These are phyloP conservation scores for Delphinapterus leucas DNA, from an alignment of 2,113 vertebrate species.

Conservation along the genomic window DNA sequence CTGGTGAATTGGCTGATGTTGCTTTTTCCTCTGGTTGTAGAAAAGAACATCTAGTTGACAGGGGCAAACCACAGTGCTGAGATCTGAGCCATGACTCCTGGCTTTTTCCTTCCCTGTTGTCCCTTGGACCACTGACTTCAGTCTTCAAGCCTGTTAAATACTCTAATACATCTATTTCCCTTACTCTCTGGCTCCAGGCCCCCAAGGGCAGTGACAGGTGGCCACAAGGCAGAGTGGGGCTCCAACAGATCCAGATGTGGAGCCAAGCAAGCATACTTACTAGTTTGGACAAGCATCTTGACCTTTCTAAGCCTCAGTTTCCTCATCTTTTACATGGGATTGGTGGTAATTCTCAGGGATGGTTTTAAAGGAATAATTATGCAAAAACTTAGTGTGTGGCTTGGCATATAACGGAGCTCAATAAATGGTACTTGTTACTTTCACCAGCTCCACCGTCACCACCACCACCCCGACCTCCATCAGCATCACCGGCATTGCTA, in stretches of 20 bases:
- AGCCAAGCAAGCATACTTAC: background rate
- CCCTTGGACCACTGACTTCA: background rate
- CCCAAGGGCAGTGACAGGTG: background rate
- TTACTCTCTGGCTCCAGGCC: background rate
- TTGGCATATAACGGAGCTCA: background rate
- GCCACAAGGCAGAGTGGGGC: background rate
- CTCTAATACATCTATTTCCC: background rate
- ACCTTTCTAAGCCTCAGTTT: background rate
- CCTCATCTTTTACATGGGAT: background rate
- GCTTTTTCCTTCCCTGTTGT: background rate
- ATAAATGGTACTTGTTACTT: background rate
- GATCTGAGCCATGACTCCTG: fast-evolving
- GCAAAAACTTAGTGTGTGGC: background rate
- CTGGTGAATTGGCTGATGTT: background rate
- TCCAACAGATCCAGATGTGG: background rate
- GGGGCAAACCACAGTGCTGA: background rate
- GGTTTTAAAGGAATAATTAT: background rate
- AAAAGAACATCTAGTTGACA: fast-evolving
- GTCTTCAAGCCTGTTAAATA: background rate
- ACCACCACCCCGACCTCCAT: no score
- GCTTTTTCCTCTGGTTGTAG: background rate
- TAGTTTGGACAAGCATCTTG: background rate
- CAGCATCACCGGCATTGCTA: no score
- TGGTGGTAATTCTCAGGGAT: background rate
- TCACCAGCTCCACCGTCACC: background rate